Evolutionary conservation across 2,888 invertebrate genomes (phyloP).

Genomic region (Busseola fusca): DNA sequence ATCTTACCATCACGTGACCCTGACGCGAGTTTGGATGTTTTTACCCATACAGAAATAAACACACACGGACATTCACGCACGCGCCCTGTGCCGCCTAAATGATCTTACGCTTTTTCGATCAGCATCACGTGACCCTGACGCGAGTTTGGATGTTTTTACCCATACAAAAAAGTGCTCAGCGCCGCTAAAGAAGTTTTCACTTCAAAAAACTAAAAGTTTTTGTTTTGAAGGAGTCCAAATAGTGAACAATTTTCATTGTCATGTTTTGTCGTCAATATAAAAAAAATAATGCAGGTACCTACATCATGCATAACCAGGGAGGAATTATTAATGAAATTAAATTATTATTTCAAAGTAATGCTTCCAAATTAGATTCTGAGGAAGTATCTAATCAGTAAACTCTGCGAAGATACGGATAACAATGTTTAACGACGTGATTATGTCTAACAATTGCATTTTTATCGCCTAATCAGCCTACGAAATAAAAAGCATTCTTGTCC

Average conservation of each 20-base stretch:
- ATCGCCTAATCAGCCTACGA: constrained; percentile 25
- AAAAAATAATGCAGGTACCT: background rate
- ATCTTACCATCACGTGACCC: no score
- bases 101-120: no score
- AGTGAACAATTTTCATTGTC: constrained; percentile 7
- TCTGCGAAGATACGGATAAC: constrained; percentile 39
- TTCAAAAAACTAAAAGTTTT: constrained; percentile 7
- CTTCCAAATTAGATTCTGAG: constrained; percentile 32
- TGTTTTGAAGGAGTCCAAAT: background rate
- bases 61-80: no score
- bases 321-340: constrained; percentile 8
- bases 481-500: constrained; percentile 18
- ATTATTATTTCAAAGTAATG: constrained; percentile 22
- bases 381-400: constrained; percentile 39
- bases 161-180: no score
- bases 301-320: constrained; percentile 6
- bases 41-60: no score
- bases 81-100: no score
- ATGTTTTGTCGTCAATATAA: constrained; percentile 6
- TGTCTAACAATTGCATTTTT: constrained; percentile 22
- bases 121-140: no score
- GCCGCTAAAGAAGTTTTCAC: no score
- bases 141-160: no score
- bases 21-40: no score
- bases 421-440: constrained; percentile 37